phyloP scores from a whole-genome alignment of 2,888 invertebrate species.

The Julus scanicus region DNA sequence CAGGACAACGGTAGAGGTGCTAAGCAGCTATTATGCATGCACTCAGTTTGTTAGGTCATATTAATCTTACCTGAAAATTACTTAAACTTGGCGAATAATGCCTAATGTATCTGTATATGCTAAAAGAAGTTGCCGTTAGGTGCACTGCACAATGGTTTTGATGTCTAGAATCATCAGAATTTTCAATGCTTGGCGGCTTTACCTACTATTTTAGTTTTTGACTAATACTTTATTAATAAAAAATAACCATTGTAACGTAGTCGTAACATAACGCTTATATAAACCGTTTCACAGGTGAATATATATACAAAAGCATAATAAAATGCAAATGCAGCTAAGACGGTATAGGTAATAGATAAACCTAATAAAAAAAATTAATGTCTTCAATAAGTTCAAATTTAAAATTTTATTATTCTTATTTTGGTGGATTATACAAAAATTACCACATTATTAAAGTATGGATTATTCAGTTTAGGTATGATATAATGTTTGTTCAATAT shows the following conservation, averaged over 20 bases:
- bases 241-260: background rate
- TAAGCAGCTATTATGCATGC: background rate
- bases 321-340: background rate
- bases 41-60: background rate
- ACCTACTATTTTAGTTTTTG: background rate
- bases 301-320: background rate
- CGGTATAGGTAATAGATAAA: background rate
- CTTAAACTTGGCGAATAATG: background rate
- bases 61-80: background rate
- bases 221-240: background rate
- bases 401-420: too few species aligned
- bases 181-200: background rate
- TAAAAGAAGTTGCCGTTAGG: background rate
- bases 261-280: background rate
- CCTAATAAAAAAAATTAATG: too few species aligned
- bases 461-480: background rate
- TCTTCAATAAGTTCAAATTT: too few species aligned
- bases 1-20: constrained; percentile 2
- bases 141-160: background rate
- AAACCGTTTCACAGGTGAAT: background rate
- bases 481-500: background rate
- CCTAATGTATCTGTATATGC: background rate
- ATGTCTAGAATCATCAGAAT: background rate
- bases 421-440: too few species aligned
- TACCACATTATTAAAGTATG: background rate